Base-by-base conservation (phyloP, 2,113 vertebrate genomes). In the Smithornis capensis region DNA sequence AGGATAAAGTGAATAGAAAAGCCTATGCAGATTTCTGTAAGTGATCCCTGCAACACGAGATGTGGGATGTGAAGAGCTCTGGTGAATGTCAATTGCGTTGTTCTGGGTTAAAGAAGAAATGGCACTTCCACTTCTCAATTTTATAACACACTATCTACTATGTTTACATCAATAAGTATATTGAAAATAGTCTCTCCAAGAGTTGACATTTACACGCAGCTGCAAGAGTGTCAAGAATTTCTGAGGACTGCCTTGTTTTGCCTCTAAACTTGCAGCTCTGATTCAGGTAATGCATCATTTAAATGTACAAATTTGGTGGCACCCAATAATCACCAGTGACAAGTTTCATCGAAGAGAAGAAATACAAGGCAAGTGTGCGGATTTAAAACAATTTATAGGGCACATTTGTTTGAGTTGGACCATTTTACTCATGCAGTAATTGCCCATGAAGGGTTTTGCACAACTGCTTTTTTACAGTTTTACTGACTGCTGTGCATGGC, bases 21-120 rank as follows among this genome's bases (percentile, higher is more conserved):
- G 45, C 79, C n/a, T 68, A 45, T 92, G 90, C 57, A 85, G 85
- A 85, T 91, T 87, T 85, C 33, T 62, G 62, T 90, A 94, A 94
- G 82, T 25, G 78, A 95, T 85, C 78, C 53, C 75, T 53, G 75
- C 75, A 90, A 91, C 27, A 33, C 0, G 16, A 85, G 81, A 90
- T 83, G 40, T 22, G 45, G 65, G 56, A 93, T 50, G 18, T 44
- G 57, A 65, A 83, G 82, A 76, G 53, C 62, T 76, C 44, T 87
- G 31, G 37, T 76, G 47, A 85, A 73, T 35, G 74, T 35, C 59
- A 85, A 3, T 73, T 0, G 0, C 24, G 50, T 82, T 91, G 75
- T 52, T 76, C 75, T 52, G 69, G 23, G 38, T 69, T 86, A 63
- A 73, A 63, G 63, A 63, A 75, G 24, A 75, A 81, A 57, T 0